Evolutionary conservation across 2,797 vertebrate species (phyloP), one percentile per base, ranked within the genome.

Genomic region (Malurus splendens): DNA sequence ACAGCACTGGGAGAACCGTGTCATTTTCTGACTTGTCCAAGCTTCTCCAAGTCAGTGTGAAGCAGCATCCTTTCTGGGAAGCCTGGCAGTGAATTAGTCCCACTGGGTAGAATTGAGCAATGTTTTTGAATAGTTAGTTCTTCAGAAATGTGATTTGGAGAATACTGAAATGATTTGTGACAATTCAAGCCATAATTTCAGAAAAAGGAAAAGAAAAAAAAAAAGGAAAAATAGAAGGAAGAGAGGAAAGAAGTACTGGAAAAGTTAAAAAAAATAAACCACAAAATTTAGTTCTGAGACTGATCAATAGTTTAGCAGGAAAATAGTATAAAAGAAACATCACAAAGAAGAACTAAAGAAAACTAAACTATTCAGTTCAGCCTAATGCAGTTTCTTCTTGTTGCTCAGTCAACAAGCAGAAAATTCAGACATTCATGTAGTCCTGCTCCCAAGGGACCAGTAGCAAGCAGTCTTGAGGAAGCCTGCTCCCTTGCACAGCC

Each of bases 101-200:
- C 78, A 64, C n/a, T 67, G 75, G 64, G 33, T 71, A 36, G 75
- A 84, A 93, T 52, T 94, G 81, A 90, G 78, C 50, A 95, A 91
- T 79, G 32, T 6, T 91, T 91, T 76, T 91, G 45, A 90, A 82
- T 36, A 92, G 64, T 71, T 33, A 92, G 67, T 88, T 86, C 52
- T 73, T 73, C 48, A 84, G 48, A 94, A 95, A 86, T 86, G 30
- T 28, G 56, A 56, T 71, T 38, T 91, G 54, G 57, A 88, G 47
- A 36, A 64, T 41, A 57, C 30, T 71, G 57, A 82, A 87, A 80
- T 48, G n/a, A 77, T 79, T 85, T 85, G 61, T 93, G 68, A 82
- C 48, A 77, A 76, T 82, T 74, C 25, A 55, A 74, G 5, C 3
- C 24, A 51, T 36, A 51, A 47, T 87, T 87, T 60, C 8, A 67